Percentiles rank a stretch among this genome's conserved stretches.
phyloP scores from a whole-genome alignment of 2,797 vertebrate genomes.

The Hozukius guyotensis region DNA sequence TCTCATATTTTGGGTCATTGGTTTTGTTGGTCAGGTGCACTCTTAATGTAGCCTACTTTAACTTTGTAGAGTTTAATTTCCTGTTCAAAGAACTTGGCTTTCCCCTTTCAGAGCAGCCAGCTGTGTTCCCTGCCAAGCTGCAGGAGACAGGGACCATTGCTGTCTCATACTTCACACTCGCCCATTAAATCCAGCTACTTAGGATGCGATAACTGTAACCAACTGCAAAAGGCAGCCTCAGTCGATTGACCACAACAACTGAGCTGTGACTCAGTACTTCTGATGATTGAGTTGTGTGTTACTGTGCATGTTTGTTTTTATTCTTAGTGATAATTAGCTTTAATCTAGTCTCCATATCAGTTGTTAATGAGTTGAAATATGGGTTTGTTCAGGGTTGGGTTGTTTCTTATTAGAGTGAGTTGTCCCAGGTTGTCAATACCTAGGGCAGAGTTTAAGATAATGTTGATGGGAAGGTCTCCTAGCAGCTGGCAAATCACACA shows the following conservation, averaged over 20 bases:
- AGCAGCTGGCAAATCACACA: not conserved
- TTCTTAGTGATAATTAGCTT: not conserved
- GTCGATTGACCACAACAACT: not conserved
- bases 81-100: constrained; percentile 39
- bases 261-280: constrained; percentile 29
- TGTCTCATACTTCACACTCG: constrained; percentile 70
- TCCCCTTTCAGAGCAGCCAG: constrained; percentile 50
- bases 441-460: not conserved
- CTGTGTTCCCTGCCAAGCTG: constrained; percentile 65
- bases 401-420: not conserved
- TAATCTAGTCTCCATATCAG: not conserved
- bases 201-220: constrained; percentile 66
- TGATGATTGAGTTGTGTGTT: constrained; percentile 1
- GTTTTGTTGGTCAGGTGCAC: not conserved
- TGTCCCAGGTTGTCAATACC: not conserved
- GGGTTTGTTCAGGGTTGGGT: constrained; percentile 4
- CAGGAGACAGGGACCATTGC: constrained; percentile 65
- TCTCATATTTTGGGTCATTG: not conserved
- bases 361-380: not conserved
- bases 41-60: not conserved
- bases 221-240: constrained; percentile 37
- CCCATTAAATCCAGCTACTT: constrained; percentile 70
- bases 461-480: not conserved
- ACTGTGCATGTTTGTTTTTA: not conserved
- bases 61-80: constrained; percentile 54